Percentiles rank a stretch among this genome's conserved stretches.
Conservation (phyloP, 2,113 vertebrate genomes). For the Sorex fumeus region DNA sequence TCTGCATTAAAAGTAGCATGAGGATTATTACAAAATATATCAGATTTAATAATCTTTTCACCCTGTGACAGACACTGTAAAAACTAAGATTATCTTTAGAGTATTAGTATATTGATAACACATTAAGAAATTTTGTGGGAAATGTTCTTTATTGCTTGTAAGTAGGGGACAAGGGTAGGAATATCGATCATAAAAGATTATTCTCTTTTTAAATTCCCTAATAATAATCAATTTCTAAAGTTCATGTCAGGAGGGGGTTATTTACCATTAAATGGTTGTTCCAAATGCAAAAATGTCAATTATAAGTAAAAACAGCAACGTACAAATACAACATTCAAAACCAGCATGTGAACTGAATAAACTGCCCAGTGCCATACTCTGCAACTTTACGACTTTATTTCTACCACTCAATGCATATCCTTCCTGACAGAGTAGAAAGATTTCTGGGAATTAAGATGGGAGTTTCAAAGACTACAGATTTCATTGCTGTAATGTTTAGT, state of each 20-base stretch:
- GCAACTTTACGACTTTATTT: neutral
- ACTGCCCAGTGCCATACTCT: neutral
- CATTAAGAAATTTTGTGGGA: conserved; percentile 30
- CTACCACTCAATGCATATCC: neutral
- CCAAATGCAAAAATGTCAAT: conserved; percentile 47
- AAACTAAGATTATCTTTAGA: conserved; percentile 63
- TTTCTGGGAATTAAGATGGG: conserved; percentile 16
- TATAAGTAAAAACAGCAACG: conserved; percentile 3
- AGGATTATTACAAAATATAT: conserved; percentile 69
- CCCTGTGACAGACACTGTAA: neutral
- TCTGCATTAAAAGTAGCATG: conserved; percentile 66
- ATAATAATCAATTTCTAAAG: conserved; percentile 24
- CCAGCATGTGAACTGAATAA: conserved; percentile 1
- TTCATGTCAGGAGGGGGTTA: neutral
- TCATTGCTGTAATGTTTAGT: conserved; percentile 11
- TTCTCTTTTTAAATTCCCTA: conserved; percentile 43
- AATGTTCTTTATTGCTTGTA: conserved; percentile 46
- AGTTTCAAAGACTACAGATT: conserved; percentile 54
- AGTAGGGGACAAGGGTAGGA: neutral
- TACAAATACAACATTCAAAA: conserved; percentile 38
- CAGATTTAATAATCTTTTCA: conserved; percentile 60
- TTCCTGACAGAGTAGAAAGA: conserved; percentile 11
- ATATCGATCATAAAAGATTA: neutral
- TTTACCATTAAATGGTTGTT: neutral
- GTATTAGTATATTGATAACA: conserved; percentile 54